Base-by-base conservation (phyloP, 1,140 invertebrate species). In the Cherax quadricarinatus region DNA sequence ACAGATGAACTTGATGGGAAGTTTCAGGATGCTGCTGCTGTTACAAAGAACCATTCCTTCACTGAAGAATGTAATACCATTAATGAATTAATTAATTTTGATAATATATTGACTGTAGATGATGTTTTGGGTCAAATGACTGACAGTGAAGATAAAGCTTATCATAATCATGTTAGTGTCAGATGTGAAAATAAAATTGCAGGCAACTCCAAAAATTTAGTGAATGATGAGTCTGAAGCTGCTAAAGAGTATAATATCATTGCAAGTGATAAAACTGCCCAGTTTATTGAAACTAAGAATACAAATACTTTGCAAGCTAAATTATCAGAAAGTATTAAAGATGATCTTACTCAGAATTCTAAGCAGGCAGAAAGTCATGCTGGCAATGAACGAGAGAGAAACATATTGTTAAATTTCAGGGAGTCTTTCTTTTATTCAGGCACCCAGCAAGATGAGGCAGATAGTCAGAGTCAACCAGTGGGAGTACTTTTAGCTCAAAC, bases 401-500 rank as follows among this genome's bases (percentile, higher is more conserved):
- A 21, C 24, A 30, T 75, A 21, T 30, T 75, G 70, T 18, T 24
- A 12, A 41, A 41, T 24, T 85, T 62, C 9, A 79, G 53, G 78
- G 21, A 79, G 48, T 62, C n/a, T 66, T 57, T 78, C 1, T 79
- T 87, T 87, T 51, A 75, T 30, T 87, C 73, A 10, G 73, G 48
- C 4, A 62, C 10, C 7, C 18, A 88, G 41, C 24, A 70, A n/a
- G 62, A 62, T 41, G 82, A 86, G 7, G 48, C 57, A 1, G 73
- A 80, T 16, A 30, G n/a, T 62, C 30, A 41, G 30, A 18, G 62
- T 16, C 0, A 79, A 79, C 75, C 86, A 53, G 78, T 88, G 16
- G 79, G 86, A 88, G 57, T 88, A 66, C 86, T 88, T 41, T 80
- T 88, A 62, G 49, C 86, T 6, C 86, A 88, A 81, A 30, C 78